A percentile compares a stretch with the other conserved stretches of the same genome.
phyloP scores from a whole-genome alignment of 2,113 vertebrate species.

The Lathamus discolor region DNA sequence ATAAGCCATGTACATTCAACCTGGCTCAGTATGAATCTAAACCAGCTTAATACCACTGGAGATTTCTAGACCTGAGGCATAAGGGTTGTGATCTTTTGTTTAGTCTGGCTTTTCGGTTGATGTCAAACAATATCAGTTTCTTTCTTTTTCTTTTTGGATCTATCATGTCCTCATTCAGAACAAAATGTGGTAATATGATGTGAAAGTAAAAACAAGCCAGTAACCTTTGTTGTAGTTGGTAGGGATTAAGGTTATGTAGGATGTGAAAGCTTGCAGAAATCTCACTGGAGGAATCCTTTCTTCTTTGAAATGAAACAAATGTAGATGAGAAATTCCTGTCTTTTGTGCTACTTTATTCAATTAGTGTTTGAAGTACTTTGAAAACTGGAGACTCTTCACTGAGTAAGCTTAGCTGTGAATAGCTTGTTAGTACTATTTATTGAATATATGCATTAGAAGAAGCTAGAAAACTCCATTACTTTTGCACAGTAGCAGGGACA shows the following conservation, averaged over 20 bases:
- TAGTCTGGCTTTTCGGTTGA: accelerated
- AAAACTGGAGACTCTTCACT: background rate
- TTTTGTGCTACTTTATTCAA: background rate
- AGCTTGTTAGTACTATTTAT: background rate
- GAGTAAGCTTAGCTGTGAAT: background rate
- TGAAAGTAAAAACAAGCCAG: background rate
- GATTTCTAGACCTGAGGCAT: background rate
- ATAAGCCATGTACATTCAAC: accelerated
- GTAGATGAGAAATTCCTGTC: background rate
- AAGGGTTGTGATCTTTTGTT: background rate
- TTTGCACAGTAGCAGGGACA: background rate
- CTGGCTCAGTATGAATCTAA: background rate
- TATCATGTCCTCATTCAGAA: background rate
- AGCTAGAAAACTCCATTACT: background rate
- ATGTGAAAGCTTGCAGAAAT: background rate
- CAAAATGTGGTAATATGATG: background rate
- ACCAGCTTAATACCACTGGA: background rate
- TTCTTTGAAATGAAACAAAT: background rate
- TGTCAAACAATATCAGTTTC: background rate
- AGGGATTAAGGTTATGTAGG: background rate
- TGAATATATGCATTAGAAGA: background rate
- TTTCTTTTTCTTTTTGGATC: background rate
- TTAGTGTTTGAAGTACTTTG: background rate
- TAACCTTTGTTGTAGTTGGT: background rate
- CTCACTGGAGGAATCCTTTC: background rate